Base-by-base conservation (phyloP, 30 jellyfish, hydroid and myxozoan species). In the Aurelia aurita region DNA sequence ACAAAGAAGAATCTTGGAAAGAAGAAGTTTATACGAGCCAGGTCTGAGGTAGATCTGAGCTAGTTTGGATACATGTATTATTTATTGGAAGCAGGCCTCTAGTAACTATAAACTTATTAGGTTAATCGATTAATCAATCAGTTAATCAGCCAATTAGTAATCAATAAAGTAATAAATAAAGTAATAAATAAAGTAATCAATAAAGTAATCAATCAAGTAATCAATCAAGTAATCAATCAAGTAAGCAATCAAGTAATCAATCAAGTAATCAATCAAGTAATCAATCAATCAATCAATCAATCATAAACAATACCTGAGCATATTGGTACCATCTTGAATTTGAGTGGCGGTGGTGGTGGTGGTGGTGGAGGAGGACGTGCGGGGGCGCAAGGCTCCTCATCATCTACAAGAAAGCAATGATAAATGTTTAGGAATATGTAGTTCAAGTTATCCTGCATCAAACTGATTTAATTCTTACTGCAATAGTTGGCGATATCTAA, bases 271-370 rank as follows among this genome's bases (percentile, higher is more conserved):
- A 70, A 70, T 34, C 67, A 35, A 19, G 18, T 29, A 32, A 21
- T 15, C 19, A 11, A 22, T 68, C n/a, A 22, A 32, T 29, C 9
- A 22, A n/a, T 27, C 49, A 20, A 28, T 31, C 77, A 39, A 39
- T 39, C 51, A 45, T 18, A 11, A 29, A 49, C 15, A 58, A 26
- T 84, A 91, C 96, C 95, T 46, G 82, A 86, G 49, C 98, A 92
- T 1, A 92, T 47, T 59, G 98, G 98, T 2, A 92, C 66, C 86
- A 92, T 61, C 55, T 87, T 92, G 90, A 77, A 92, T 34, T 92
- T 92, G 81, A 92, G 98, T 77, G 98, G 95, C 2, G 96, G 89
- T 29, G 97, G 96, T 58, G 94, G 85, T 18, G 92, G 94, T 8
- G 97, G 92, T 60, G 96, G 91, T 8, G 95, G 86, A 14, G 91